A percentile compares a stretch with the other conserved stretches of the same genome.
Conservation (phyloP, 1,140 invertebrate genomes). For the Magallana angulata region DNA sequence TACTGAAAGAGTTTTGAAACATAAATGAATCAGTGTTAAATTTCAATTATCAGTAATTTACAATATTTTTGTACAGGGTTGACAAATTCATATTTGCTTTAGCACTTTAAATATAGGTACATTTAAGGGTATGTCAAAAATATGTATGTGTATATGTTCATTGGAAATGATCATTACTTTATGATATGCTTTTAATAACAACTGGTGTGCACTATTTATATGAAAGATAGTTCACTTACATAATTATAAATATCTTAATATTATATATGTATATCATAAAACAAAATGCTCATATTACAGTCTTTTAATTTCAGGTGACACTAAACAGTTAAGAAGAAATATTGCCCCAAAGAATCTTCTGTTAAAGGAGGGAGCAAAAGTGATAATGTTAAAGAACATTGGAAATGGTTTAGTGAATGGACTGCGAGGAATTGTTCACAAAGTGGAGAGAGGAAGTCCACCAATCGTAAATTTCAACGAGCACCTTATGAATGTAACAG, state of each 20-base stretch:
- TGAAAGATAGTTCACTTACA: neutral
- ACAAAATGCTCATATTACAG: neutral
- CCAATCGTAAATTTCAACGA: conserved; percentile 48
- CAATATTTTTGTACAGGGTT: no score
- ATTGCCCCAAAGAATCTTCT: conserved; percentile 45
- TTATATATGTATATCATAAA: neutral
- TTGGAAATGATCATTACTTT: neutral
- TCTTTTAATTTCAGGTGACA: neutral
- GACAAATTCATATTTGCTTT: no score
- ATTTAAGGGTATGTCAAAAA: no score
- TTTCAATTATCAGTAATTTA: no score
- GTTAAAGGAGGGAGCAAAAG: conserved; percentile 51
- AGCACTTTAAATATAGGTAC: no score
- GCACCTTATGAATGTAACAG: neutral
- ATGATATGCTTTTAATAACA: neutral
- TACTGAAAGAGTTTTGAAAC: neutral
- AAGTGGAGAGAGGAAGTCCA: neutral
- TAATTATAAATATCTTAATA: no score
- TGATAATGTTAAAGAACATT: conserved; percentile 50
- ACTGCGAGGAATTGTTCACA: conserved; percentile 40
- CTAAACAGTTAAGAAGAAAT: neutral
- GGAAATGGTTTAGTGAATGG: conserved; percentile 47
- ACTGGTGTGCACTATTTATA: neutral
- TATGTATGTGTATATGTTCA: neutral
- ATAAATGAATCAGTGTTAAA: neutral